Conservation (phyloP, 1,140 invertebrate genomes). For the Aradophagus sp. region DNA sequence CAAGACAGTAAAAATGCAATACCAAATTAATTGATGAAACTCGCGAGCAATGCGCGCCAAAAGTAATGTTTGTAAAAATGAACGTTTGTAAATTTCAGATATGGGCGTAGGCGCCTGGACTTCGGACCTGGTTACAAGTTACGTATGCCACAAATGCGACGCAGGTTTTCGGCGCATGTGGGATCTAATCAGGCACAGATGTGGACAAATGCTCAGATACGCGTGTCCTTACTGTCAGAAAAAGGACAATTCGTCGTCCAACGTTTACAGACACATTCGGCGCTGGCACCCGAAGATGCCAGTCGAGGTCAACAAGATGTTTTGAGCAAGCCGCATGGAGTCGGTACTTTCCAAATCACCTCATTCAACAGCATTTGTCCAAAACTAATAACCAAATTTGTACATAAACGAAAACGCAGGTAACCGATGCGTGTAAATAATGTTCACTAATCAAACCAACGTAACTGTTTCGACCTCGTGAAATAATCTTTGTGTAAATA, state of each 20-base stretch:
- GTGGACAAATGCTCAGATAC: constrained; percentile 68
- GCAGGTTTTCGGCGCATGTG: constrained; percentile 70
- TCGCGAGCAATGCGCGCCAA: too few relatives aligned
- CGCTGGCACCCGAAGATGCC: constrained; percentile 69
- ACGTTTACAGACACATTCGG: constrained; percentile 70
- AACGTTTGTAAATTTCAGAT: constrained; percentile 49
- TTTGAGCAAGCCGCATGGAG: constrained; percentile 30
- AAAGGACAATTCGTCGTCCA: constrained; percentile 68
- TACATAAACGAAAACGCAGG: too few relatives aligned
- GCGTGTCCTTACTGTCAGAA: constrained; percentile 72
- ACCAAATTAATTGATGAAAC: too few relatives aligned
- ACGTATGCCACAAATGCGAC: constrained; percentile 63
- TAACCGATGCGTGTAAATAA: too few relatives aligned
- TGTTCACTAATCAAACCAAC: too few relatives aligned
- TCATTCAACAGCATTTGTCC: too few relatives aligned
- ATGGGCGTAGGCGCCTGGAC: constrained; percentile 26
- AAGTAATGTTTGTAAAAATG: constrained; percentile 20
- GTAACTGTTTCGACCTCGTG: too few relatives aligned
- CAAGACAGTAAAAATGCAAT: too few relatives aligned
- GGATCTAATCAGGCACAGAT: constrained; percentile 70
- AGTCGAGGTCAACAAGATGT: constrained; percentile 64
- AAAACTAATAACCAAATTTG: background rate
- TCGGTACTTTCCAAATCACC: too few relatives aligned
- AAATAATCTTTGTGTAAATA: too few relatives aligned
- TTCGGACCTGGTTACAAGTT: constrained; percentile 50